Evolutionary conservation across 2,797 vertebrate genomes (phyloP).

Genomic region (Pteronotus mesoamericanus): DNA sequence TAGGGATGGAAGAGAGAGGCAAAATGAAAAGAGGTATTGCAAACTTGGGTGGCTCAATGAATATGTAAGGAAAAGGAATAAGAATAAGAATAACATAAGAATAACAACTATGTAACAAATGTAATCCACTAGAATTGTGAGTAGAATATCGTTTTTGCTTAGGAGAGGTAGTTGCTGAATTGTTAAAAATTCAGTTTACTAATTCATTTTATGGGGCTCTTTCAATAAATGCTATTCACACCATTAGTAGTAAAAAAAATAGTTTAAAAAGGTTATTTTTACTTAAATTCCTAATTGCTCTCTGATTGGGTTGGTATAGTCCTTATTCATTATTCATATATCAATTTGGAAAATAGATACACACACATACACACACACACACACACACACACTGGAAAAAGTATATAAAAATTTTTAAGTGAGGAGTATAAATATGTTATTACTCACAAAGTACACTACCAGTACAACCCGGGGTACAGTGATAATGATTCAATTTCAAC

Average conservation of each 20-base stretch:
- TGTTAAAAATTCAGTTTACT: constrained; percentile 2
- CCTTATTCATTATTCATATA: background rate
- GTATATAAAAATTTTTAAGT: constrained; percentile 7
- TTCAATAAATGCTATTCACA: background rate
- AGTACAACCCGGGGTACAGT: background rate
- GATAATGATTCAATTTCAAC: background rate
- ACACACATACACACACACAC: background rate
- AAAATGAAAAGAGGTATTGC: background rate
- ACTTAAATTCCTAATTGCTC: constrained; percentile 12
- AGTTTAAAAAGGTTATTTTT: background rate
- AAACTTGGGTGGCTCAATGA: background rate
- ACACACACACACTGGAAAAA: background rate
- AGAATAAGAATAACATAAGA: background rate
- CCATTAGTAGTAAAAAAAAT: background rate
- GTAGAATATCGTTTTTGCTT: background rate
- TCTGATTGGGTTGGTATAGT: background rate
- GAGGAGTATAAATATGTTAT: background rate
- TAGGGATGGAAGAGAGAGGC: background rate
- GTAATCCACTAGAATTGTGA: background rate
- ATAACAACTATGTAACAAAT: background rate
- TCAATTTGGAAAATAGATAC: background rate
- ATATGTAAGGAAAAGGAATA: background rate
- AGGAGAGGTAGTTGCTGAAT: background rate
- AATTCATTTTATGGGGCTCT: background rate
- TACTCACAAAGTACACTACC: background rate